Percentiles rank a stretch among this genome's conserved stretches.
These are phyloP conservation scores for Stigmatopora argus DNA, from an alignment of 2,113 vertebrate genomes.

Conservation along the genomic window DNA sequence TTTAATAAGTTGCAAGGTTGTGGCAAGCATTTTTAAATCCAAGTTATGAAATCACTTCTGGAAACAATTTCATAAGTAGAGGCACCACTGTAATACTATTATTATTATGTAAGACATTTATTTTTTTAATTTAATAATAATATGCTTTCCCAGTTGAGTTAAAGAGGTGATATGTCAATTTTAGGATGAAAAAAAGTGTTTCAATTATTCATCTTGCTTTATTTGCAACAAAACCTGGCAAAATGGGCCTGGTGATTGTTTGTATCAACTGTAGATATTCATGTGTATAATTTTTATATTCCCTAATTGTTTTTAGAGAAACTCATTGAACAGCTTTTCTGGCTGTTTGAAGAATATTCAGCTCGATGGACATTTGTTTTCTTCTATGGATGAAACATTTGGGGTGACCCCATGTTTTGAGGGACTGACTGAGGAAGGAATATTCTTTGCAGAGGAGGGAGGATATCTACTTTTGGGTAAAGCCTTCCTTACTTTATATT, in stretches of 20 bases:
- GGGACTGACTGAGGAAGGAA: conserved; percentile 81
- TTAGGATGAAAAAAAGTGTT: no score
- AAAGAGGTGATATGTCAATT: no score
- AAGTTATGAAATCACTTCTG: no score
- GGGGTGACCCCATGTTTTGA: conserved; percentile 92
- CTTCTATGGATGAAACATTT: conserved; percentile 75
- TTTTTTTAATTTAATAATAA: no score
- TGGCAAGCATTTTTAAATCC: no score
- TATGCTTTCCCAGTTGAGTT: no score
- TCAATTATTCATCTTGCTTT: no score
- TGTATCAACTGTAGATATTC: neutral
- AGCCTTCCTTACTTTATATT: neutral
- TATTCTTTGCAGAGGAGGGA: conserved; percentile 88
- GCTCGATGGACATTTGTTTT: conserved; percentile 76
- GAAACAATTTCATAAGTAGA: no score
- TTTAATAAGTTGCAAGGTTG: no score
- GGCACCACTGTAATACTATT: no score
- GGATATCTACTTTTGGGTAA: conserved; percentile 89
- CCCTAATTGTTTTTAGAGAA: conserved; percentile 66
- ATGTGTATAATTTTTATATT: neutral
- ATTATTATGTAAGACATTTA: no score
- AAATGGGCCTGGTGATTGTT: neutral
- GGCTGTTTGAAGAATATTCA: conserved; percentile 86
- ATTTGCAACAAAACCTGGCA: no score
- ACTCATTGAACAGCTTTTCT: conserved; percentile 82